Base-by-base conservation (phyloP, 30 jellyfish, hydroid and myxozoan species). In the Morbakka virulenta region DNA sequence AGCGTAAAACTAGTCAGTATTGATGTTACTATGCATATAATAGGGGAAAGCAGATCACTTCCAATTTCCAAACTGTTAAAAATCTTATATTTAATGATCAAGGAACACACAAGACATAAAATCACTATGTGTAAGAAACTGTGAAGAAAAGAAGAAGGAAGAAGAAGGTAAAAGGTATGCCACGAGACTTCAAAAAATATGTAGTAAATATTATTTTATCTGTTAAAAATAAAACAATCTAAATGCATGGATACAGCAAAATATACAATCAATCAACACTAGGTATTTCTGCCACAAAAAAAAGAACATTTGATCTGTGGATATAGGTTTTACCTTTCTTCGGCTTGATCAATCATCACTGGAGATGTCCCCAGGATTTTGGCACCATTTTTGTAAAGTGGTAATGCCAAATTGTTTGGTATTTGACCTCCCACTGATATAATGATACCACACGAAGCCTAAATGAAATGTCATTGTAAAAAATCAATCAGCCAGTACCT, bases 341-440 rank as follows among this genome's bases (percentile, higher is more conserved):
- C 95, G 9, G 95, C 95, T 74, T 74, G 41, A 74, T 84, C 95
- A 47, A 84, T 84, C 89, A 75, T 74, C 4, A 62, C 57, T 0
- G 95, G 95, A 3, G 95, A 84, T 3, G 95, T 84, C 1, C 95
- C 95, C 52, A 84, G 41, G 52, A 84, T 84, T 23, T 66, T 74
- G 0, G 82, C 95, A 0, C 85, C 85, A 34, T 74, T 74, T 29
- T 84, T 31, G 72, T 75, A 31, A 2, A 84, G 76, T 1, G 89
- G 89, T 69, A 74, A 34, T 64, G 83, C 66, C 3, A 84, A 85
- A 34, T 84, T 84, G 81, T 74, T 74, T 28, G 95, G 95, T 2
- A 75, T 84, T 48, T 84, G 95, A 11, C 95, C 95, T 6, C 95
- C 95, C 29, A 74, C 89, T 0, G 89, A 75, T 1, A 84, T 80